Base-by-base conservation (phyloP, 1,140 invertebrate species). In the Anastatus disparis region DNA sequence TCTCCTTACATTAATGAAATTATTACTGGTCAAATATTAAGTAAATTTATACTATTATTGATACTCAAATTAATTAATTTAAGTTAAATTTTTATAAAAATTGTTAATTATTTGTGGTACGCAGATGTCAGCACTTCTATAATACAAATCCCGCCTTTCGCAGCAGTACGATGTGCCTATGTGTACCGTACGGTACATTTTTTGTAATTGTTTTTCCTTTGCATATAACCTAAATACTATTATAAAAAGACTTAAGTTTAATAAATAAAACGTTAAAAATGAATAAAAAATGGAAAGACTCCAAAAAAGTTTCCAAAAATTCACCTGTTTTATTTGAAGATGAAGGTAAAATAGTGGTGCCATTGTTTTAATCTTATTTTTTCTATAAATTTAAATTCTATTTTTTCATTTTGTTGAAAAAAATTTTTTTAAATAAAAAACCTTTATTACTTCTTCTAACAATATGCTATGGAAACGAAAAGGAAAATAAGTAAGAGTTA, bases 291-390 rank as follows among this genome's bases (percentile, higher is more conserved):
- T 52, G 42, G 38, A 71, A 65, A 31, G n/a, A 56, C 42, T 0
- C 20, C n/a, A 59, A 38, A 44, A 40, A 50, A 3, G 17, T 29
- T 10, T n/a, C 27, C 0, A 58, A 59, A 48, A 27, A 59, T 29
- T 71, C 70, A 20, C 70, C 70, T 12, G 15, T 66, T 24, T 3
- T 71, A 1, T 65, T 71, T 27, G 70, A 71, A 4, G 70, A 71
- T 29, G 70, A 71, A 59, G 70, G 70, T 71, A 71, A 71, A 48
- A 63, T 62, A 2, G 4, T 12, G n/a, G n/a, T 48, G 3, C 13
- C 4, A 13, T 35, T 9, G 2, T 10, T 35, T 59, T 44, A n/a
- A 13, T 2, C 13, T 42, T 31, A 24, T 0, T 40, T n/a, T n/a
- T n/a, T 26, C 44, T 29, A 27, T 31, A 7, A 17, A 31, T 31